These are phyloP conservation scores for Archaeoteleia sp. DNA, from an alignment of 2,888 invertebrate genomes.

Conservation along the genomic window DNA sequence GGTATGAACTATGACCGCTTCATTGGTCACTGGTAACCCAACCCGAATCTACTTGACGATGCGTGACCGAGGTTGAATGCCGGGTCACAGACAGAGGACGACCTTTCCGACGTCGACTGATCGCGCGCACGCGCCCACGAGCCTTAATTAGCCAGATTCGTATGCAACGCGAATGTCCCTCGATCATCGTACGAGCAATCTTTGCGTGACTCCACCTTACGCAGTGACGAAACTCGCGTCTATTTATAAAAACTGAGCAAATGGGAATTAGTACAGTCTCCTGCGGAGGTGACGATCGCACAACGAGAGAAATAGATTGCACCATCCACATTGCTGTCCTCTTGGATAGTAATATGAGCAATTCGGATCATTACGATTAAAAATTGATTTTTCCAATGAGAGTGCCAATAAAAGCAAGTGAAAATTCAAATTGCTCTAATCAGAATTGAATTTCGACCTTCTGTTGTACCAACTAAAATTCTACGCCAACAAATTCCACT, in stretches of 20 bases:
- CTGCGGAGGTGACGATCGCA: too few species aligned
- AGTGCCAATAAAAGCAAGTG: too few species aligned
- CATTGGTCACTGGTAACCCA: constrained; percentile 56
- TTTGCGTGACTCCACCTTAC: not conserved
- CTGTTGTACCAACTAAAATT: too few species aligned
- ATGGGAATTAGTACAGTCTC: too few species aligned
- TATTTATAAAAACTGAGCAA: not conserved
- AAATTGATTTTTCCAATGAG: too few species aligned
- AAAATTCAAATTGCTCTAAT: too few species aligned
- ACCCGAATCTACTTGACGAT: constrained; percentile 54
- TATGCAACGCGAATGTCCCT: constrained; percentile 40
- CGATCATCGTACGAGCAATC: constrained; percentile 6
- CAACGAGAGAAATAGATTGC: too few species aligned
- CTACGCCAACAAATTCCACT: too few species aligned
- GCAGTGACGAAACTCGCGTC: not conserved
- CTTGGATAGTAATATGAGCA: too few species aligned
- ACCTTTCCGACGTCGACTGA: constrained; percentile 53
- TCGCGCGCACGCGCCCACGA: constrained; percentile 51
- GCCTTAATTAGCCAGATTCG: constrained; percentile 48
- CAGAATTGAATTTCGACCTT: too few species aligned
- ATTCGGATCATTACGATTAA: too few species aligned
- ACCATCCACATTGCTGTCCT: too few species aligned
- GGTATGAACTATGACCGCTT: constrained; percentile 54
- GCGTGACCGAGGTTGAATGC: constrained; percentile 53
- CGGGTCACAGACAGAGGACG: constrained; percentile 51